Conservation (phyloP, 2,113 vertebrate genomes). For the Colistium nudipinnis region DNA sequence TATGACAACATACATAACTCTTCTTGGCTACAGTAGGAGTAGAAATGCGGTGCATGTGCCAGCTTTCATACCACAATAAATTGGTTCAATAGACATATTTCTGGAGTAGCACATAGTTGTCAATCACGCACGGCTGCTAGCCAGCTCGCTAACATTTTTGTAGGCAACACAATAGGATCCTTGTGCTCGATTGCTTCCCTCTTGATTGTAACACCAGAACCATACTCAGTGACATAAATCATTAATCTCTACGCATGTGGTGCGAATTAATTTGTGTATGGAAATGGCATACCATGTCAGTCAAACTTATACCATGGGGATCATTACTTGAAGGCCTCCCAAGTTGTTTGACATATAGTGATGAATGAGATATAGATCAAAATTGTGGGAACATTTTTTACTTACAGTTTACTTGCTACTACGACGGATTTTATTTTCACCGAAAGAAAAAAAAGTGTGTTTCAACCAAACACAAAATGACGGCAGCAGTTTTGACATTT, state of each 20-base stretch:
- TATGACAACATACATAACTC: slow-evolving; percentile 51
- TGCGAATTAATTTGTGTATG: slow-evolving; percentile 65
- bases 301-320: slow-evolving; percentile 35
- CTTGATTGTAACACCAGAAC: slow-evolving; percentile 55
- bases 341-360: slow-evolving; percentile 52
- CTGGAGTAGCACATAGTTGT: slow-evolving; percentile 58
- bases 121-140: slow-evolving; percentile 52
- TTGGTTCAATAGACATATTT: slow-evolving; percentile 66
- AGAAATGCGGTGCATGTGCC: slow-evolving; percentile 59
- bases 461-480: slow-evolving; percentile 8
- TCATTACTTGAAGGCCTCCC: slow-evolving; percentile 30
- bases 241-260: slow-evolving; percentile 63
- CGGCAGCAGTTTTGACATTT: slow-evolving; percentile 2
- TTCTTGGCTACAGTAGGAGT: slow-evolving; percentile 45
- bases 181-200: slow-evolving; percentile 50
- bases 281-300: slow-evolving; percentile 55
- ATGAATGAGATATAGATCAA: slow-evolving; percentile 57
- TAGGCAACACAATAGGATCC: slow-evolving; percentile 61
- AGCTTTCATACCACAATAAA: slow-evolving; percentile 62
- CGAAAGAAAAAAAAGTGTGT: slow-evolving; percentile 18
- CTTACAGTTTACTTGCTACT: slow-evolving; percentile 1
- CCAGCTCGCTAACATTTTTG: slow-evolving; percentile 42
- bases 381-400: slow-evolving; percentile 39
- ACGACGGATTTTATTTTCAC: slow-evolving; percentile 21
- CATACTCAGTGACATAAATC: slow-evolving; percentile 51